Conservation (phyloP, 1,140 invertebrate genomes). For the Ceratoteleas bidentatus region DNA sequence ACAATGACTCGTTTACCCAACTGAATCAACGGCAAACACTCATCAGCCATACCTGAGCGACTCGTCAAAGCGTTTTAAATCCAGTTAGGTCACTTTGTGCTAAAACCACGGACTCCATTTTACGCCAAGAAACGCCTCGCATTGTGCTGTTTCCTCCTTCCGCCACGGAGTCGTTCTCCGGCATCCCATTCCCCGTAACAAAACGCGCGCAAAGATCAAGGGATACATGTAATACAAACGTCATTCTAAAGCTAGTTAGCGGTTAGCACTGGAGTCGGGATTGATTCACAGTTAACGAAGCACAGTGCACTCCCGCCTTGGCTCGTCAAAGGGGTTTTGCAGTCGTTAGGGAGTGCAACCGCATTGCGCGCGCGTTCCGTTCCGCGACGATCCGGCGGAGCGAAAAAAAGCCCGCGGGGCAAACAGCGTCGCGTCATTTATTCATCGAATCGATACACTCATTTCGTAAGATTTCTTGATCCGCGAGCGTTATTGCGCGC, state of each 20-base stretch:
- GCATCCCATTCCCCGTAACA: slow-evolving; percentile 30
- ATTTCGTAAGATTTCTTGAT: not conserved
- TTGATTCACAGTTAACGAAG: slow-evolving; percentile 72
- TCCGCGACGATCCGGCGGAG: slow-evolving; percentile 28
- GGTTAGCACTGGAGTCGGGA: slow-evolving; percentile 66
- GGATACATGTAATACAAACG: slow-evolving; percentile 59
- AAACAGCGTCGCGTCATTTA: slow-evolving; percentile 30
- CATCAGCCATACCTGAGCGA: no score
- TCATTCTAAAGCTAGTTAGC: slow-evolving; percentile 70
- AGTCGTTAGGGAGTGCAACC: slow-evolving; percentile 55
- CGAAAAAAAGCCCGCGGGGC: slow-evolving; percentile 19
- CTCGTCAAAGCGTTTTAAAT: no score
- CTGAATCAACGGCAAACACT: no score
- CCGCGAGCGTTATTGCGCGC: no score
- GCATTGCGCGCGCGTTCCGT: slow-evolving; percentile 32
- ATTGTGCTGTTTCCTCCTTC: slow-evolving; percentile 24
- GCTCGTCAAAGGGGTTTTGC: slow-evolving; percentile 62
- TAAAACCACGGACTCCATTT: not conserved
- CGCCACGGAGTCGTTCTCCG: slow-evolving; percentile 10
- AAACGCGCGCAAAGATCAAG: slow-evolving; percentile 56
- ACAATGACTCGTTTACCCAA: no score
- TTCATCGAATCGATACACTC: slow-evolving; percentile 34
- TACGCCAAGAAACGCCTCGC: slow-evolving; percentile 5
- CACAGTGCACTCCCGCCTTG: slow-evolving; percentile 54
- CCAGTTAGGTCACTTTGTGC: not conserved